Percentiles rank a stretch among this genome's conserved stretches.
Conservation (phyloP, 2,797 vertebrate species). For the Phataginus tetradactyla region DNA sequence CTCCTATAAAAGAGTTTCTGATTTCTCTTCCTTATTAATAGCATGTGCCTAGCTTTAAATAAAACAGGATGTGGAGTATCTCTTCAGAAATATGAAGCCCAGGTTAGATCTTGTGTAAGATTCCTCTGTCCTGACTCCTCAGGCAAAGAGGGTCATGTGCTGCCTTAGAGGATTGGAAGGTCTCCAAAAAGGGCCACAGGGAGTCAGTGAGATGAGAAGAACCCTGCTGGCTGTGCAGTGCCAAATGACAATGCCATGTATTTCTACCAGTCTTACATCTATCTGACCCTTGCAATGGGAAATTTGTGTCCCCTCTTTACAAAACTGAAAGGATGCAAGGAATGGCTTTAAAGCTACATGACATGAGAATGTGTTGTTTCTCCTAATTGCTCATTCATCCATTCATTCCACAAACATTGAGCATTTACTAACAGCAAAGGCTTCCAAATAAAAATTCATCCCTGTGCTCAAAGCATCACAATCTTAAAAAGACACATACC, state of each 20-base stretch:
- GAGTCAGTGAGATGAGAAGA: not conserved
- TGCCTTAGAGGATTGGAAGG: not conserved
- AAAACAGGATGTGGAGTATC: not conserved
- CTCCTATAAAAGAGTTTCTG: not conserved
- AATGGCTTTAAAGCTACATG: conserved; percentile 7
- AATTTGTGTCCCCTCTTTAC: not conserved
- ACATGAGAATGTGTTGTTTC: conserved; percentile 42
- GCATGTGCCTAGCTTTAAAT: not conserved
- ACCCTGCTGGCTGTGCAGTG: not conserved
- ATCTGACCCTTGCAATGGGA: not conserved
- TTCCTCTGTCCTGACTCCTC: not conserved
- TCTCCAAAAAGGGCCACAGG: not conserved
- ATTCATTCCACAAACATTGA: conserved; percentile 15
- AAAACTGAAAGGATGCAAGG: not conserved
- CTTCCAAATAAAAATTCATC: conserved; percentile 33
- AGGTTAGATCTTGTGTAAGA: not conserved
- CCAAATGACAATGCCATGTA: not conserved
- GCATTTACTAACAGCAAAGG: not conserved
- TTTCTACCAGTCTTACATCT: conserved; percentile 23
- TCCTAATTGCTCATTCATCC: not conserved
- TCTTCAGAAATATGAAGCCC: conserved; percentile 16
- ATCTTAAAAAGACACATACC: not conserved
- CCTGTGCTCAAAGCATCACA: conserved; percentile 6
- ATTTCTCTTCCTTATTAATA: not conserved
- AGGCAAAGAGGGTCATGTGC: not conserved